These are phyloP conservation scores for Archegozetes longisetosus DNA, from an alignment of 1,140 invertebrate species.

Conservation along the genomic window DNA sequence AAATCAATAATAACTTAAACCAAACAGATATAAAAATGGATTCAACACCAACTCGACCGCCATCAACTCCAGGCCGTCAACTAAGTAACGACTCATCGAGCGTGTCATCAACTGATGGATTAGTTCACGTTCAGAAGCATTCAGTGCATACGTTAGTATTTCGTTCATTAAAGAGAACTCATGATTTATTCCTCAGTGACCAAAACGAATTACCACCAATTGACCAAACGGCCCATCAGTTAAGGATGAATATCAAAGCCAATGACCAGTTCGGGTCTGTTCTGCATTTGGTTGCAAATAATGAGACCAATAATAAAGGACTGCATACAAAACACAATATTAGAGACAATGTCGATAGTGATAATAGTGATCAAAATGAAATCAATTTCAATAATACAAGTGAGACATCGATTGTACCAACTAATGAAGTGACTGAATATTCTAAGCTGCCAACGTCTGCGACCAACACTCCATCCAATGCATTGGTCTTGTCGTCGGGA, in stretches of 20 bases:
- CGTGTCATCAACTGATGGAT: neutral
- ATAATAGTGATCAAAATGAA: too few species aligned
- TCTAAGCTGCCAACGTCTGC: too few species aligned
- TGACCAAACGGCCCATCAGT: conserved; percentile 58
- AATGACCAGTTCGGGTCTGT: conserved; percentile 73
- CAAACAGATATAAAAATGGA: neutral
- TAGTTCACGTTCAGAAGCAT: conserved; percentile 41
- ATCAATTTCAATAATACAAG: too few species aligned
- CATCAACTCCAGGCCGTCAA: neutral
- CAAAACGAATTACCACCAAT: conserved; percentile 69
- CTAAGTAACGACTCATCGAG: neutral
- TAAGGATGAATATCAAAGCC: conserved; percentile 54
- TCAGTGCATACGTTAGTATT: conserved; percentile 94
- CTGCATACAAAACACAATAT: conserved; percentile 1
- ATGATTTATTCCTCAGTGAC: conserved; percentile 91
- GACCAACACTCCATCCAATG: neutral
- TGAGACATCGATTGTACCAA: too few species aligned
- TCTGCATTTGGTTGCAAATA: conserved; percentile 54
- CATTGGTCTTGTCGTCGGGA: conserved; percentile 11
- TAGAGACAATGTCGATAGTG: neutral
- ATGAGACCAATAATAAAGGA: conserved; percentile 18
- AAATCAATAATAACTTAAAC: too few species aligned
- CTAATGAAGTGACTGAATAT: too few species aligned
- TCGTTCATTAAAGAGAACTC: conserved; percentile 85
- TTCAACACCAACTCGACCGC: neutral